These are phyloP conservation scores for Pseudochirops corinnae DNA, from an alignment of 2,797 vertebrate species.

Conservation along the genomic window DNA sequence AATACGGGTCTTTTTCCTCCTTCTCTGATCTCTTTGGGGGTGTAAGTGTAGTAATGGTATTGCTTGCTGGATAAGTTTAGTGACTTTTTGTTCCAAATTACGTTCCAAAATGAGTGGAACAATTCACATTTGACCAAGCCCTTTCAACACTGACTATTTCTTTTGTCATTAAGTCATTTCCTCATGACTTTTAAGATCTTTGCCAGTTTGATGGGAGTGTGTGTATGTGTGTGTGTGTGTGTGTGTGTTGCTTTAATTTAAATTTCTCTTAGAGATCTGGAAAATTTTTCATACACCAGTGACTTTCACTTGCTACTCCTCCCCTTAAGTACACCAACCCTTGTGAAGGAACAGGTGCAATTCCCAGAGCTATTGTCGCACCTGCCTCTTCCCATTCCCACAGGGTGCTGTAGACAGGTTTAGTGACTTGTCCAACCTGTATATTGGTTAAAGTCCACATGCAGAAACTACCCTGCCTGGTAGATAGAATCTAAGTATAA, in stretches of 20 bases:
- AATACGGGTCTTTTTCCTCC: background rate
- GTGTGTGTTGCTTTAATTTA: background rate
- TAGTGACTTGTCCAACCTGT: background rate
- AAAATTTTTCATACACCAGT: background rate
- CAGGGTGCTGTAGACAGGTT: background rate
- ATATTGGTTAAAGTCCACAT: background rate
- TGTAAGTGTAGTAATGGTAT: background rate
- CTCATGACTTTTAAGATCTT: background rate
- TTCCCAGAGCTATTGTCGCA: background rate
- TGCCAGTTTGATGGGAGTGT: background rate
- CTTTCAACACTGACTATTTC: background rate
- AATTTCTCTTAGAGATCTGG: background rate
- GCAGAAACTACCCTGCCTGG: background rate
- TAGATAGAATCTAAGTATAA: background rate
- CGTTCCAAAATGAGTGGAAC: background rate
- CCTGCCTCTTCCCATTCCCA: conserved; percentile 1
- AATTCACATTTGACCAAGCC: background rate
- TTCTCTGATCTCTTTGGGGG: background rate
- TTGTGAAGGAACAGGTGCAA: background rate
- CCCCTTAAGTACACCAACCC: background rate
- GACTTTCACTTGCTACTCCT: background rate
- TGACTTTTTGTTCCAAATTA: background rate
- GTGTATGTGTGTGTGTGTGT: background rate
- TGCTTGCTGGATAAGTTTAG: background rate
- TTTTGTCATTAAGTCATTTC: background rate